Evolutionary conservation across 2,113 vertebrate genomes (phyloP), one percentile per base, ranked within the genome.

Genomic region (Notothenia coriiceps): DNA sequence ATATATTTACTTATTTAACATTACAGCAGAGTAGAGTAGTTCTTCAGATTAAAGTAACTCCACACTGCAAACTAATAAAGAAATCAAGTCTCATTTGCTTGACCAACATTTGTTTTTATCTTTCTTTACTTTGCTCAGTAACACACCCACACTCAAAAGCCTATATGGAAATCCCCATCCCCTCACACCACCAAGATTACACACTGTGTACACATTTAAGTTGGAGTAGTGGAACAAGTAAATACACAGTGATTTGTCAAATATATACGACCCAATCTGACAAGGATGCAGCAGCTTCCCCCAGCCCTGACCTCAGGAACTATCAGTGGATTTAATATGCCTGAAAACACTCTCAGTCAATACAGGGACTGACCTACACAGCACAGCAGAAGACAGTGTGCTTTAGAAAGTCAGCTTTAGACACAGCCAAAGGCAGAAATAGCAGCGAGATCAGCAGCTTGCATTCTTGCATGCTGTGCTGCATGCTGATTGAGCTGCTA

Each of bases 401-500:
- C 88, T 78, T 78, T 40, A 81, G 83, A 91, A 92, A 69, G 84
- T 87, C 89, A 76, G 86, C 87, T 88, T 89, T 83, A 79, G 79
- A 90, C 80, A 77, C 51, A 9, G 71, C 29, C 10, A 79, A 84
- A 84, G 71, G 88, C 80, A 89, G 82, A 91, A 92, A 92, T 87
- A 91, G 90, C 87, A 82, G 73, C 3, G 29, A 87, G 88, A 92
- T 89, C 88, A 86, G 86, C 86, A 74, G 70, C 79, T 74, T 80
- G 77, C 71, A 54, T 79, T 70, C 67, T 64, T 79, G 83, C 79
- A 74, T 83, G 86, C 80, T 79, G 75, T 51, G 70, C 84, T 82
- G 90, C 88, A 92, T 94, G 83, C 91, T 91, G 90, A 95, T 93
- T 84, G 84, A 86, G 74, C 83, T 79, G 80, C 74, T 74, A 72